These are phyloP conservation scores for Pterostichus madidus DNA, from an alignment of 2,888 invertebrate genomes.

Conservation along the genomic window DNA sequence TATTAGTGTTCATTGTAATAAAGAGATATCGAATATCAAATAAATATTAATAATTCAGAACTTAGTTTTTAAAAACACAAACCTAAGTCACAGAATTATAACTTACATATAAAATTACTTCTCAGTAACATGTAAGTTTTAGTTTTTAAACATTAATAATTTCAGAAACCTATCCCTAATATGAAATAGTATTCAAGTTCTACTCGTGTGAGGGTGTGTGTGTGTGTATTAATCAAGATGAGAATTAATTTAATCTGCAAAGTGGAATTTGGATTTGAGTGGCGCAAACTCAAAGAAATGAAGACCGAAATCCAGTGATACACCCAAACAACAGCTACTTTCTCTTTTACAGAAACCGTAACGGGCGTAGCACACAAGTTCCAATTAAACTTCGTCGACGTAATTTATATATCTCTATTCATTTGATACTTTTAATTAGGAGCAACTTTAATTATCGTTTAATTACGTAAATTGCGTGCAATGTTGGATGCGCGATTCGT, in stretches of 20 bases:
- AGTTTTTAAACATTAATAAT: too few relatives aligned
- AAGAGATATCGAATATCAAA: too few relatives aligned
- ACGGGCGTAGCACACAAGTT: conserved; percentile 67
- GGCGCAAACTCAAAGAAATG: conserved; percentile 18
- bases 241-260: conserved; percentile 5
- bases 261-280: neutral
- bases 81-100: too few relatives aligned
- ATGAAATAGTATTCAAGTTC: too few relatives aligned
- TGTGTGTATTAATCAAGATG: neutral
- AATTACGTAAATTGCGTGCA: conserved; percentile 70
- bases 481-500: conserved; percentile 46
- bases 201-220: too few relatives aligned
- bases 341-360: conserved; percentile 42
- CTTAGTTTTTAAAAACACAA: too few relatives aligned
- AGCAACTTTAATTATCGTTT: conserved; percentile 71
- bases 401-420: conserved; percentile 71
- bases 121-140: too few relatives aligned
- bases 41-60: too few relatives aligned
- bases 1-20: too few relatives aligned
- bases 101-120: too few relatives aligned
- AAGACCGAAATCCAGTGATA: conserved; percentile 29
- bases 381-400: conserved; percentile 71
- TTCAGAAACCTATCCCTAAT: too few relatives aligned
- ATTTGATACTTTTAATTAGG: conserved; percentile 71
- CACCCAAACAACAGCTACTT: conserved; percentile 27